Evolutionary conservation across 2,797 vertebrate genomes (phyloP).

Genomic region (Micromesistius poutassou): DNA sequence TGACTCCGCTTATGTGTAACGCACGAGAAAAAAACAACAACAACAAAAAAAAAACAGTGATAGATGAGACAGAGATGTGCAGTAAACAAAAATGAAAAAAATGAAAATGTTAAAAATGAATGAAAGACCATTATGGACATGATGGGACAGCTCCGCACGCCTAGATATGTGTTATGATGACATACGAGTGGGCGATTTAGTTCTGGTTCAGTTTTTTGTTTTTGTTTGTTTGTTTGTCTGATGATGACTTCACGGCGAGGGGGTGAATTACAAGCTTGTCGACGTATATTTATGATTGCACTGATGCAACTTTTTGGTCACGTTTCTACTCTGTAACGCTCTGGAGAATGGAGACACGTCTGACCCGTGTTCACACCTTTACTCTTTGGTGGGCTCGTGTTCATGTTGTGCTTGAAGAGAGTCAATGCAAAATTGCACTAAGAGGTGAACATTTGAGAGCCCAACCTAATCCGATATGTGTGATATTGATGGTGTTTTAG

Average conservation of each 20-base stretch:
- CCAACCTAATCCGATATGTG: slow-evolving; percentile 67
- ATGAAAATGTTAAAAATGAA: not conserved
- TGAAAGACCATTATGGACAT: slow-evolving; percentile 47
- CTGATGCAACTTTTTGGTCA: slow-evolving; percentile 79
- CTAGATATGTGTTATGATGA: slow-evolving; percentile 61
- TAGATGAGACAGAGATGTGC: slow-evolving; percentile 15
- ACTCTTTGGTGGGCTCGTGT: slow-evolving; percentile 64
- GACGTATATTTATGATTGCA: slow-evolving; percentile 69
- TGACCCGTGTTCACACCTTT: slow-evolving; percentile 65
- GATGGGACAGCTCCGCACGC: slow-evolving; percentile 69
- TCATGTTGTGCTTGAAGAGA: slow-evolving; percentile 72
- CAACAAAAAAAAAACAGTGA: slow-evolving; percentile 18
- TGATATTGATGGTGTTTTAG: slow-evolving; percentile 65
- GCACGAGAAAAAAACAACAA: slow-evolving; percentile 34
- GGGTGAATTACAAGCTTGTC: slow-evolving; percentile 69
- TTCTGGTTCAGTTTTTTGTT: slow-evolving; percentile 53
- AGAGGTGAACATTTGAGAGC: slow-evolving; percentile 69
- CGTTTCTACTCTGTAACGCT: slow-evolving; percentile 74
- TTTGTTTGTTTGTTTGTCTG: slow-evolving; percentile 63
- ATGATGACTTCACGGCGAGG: slow-evolving; percentile 68
- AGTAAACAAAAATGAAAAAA: not conserved
- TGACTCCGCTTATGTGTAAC: slow-evolving; percentile 98
- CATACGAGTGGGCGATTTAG: slow-evolving; percentile 71
- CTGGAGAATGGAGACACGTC: slow-evolving; percentile 53
- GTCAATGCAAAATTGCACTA: slow-evolving; percentile 78